Percentiles rank a stretch among this genome's conserved stretches.
Evolutionary conservation across 2,797 vertebrate species (phyloP).

Genomic region (Poecile montanus): DNA sequence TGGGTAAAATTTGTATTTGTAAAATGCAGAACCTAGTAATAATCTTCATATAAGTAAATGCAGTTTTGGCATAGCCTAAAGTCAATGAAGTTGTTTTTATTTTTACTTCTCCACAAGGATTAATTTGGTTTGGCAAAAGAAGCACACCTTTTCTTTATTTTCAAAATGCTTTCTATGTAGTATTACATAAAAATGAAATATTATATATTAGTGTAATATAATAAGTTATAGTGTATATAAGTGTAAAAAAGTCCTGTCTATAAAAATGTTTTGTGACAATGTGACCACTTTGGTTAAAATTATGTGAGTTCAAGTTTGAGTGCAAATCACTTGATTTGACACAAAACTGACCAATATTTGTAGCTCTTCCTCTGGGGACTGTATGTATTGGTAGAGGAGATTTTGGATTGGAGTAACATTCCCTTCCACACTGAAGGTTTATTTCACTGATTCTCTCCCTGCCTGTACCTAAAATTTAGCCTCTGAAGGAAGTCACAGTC

Average conservation of each 20-base stretch:
- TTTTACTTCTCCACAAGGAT: neutral
- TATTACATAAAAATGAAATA: neutral
- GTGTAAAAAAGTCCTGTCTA: neutral
- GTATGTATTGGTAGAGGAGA: neutral
- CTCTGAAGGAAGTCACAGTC: no score
- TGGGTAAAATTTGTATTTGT: neutral
- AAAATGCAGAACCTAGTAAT: neutral
- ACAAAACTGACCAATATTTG: neutral
- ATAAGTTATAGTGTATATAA: neutral
- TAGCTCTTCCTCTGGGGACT: neutral
- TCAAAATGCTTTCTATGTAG: neutral
- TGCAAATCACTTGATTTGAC: neutral
- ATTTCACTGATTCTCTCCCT: neutral
- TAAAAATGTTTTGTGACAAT: neutral
- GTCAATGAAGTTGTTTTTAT: neutral
- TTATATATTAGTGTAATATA: neutral
- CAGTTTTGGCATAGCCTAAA: neutral
- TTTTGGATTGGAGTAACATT: neutral
- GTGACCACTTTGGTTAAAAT: neutral
- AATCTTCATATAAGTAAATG: neutral
- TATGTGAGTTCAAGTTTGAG: fast-evolving
- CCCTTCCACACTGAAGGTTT: neutral
- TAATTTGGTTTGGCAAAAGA: neutral
- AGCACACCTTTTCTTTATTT: neutral
- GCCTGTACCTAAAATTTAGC: neutral